Base-by-base conservation (phyloP, 2,888 invertebrate genomes). In the Oligia strigilis region DNA sequence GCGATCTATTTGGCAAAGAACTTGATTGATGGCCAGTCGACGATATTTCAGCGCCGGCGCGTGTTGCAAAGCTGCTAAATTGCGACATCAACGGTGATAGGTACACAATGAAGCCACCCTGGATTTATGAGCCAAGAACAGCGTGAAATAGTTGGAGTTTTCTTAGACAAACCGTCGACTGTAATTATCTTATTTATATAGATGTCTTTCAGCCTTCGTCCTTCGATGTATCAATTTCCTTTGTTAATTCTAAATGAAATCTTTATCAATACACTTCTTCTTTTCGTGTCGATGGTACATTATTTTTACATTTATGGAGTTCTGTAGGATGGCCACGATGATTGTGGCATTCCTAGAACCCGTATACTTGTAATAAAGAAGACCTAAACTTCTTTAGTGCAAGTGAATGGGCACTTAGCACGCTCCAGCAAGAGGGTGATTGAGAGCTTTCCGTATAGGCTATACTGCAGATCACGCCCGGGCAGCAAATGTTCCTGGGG, bases 21-120 rank as follows among this genome's bases (percentile, higher is more conserved):
- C 93, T 93, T 94, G 95, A 96, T 95, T 91, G 94, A 96, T 95
- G 92, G 91, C 92, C 92, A 91, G 91, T 88, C 89, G 92, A 92
- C 92, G 93, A 94, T 94, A 95, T 95, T 94, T 94, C 91, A 94
- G 89, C 89, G 93, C 90, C 90, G 91, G 91, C 92, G 90, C 89
- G 90, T 90, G 90, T 90, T 91, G 91, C 89, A 76, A 85, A 92
- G 90, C 90, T 87, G 89, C 91, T 93, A 94, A 94, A 95, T 93
- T 93, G 92, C 93, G 92, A 94, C 93, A 94, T 94, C 93, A 92
- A 92, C 91, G 88, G 87, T 88, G 93, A 93, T 94, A 94, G 94
- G 92, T 94, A 94, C 92, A 94, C 94, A 94, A 94, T 93, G 93
- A 93, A 83, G 92, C 88, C 87, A 81, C 89, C 88, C 87, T 88